Evolutionary conservation across 2,888 invertebrate genomes (phyloP), one percentile per base, ranked within the genome.

Genomic region (Ischnura elegans): DNA sequence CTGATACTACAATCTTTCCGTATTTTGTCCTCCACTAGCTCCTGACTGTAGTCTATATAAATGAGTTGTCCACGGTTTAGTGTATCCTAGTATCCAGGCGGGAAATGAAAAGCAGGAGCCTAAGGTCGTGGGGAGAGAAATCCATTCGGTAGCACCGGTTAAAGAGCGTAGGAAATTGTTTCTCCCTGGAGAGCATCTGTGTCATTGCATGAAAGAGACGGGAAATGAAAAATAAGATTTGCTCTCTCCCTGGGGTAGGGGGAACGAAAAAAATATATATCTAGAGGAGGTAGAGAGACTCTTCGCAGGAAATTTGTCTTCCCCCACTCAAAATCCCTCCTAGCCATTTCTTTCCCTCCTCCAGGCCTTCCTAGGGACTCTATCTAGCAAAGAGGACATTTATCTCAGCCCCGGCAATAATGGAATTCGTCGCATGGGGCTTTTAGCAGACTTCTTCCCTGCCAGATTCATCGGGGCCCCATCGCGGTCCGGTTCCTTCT

Each of bases 91-190:
- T n/a, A n/a, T n/a, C n/a, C n/a, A n/a, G n/a, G 29, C 10, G 76
- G 29, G 76, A 76, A 76, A 76, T 36, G 76, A 76, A 76, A 76
- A 13, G 36, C 25, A 16, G 16, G 47, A 16, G 25, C 8, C 36
- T 51, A 51, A 36, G 76, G 76, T 25, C 21, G 76, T 29, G 36
- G 76, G 25, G 2, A 87, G 55, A 42, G 87, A 87, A 51, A 42
- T 25, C 42, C 87, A 55, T 87, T 87, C 42, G 87, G 25, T 42
- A 25, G 51, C 42, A 21, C 76, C 36, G 76, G 55, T 42, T 87
- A 55, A 87, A 87, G 42, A 61, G 87, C 21, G 87, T 42, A 61
- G 87, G 55, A 87, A 87, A 55, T 87, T 36, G 29, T 61, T 87
- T 87, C 55, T 55, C 51, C 25, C 42, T 13, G 36, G 25, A 29